Conservation (phyloP, 2,113 vertebrate species). For the Mormyrus lacerda region DNA sequence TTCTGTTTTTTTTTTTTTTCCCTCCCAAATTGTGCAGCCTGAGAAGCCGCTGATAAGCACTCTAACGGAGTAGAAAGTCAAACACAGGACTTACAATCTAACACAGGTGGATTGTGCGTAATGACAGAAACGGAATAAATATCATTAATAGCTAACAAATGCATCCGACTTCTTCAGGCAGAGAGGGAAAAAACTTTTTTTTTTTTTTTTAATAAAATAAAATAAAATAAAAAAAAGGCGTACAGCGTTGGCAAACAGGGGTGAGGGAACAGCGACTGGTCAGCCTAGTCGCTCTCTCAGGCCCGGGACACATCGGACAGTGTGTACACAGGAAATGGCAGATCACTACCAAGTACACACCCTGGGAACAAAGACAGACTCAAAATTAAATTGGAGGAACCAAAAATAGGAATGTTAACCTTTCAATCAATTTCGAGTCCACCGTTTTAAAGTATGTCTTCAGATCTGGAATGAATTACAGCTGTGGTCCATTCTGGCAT, state of each 20-base stretch:
- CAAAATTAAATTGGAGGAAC: background rate
- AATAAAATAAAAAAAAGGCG: background rate
- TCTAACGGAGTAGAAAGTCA: constrained; percentile 60
- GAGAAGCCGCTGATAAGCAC: constrained; percentile 74
- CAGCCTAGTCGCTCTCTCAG: background rate
- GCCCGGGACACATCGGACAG: background rate
- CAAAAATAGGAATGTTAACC: background rate
- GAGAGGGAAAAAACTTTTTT: background rate
- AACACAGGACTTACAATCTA: constrained; percentile 56
- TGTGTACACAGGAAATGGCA: background rate
- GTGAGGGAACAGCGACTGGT: background rate
- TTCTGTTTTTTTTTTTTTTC: constrained; percentile 62
- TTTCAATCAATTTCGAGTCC: background rate
- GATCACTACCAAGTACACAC: background rate
- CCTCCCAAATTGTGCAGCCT: constrained; percentile 69
- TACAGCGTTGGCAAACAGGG: background rate
- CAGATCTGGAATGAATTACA: background rate
- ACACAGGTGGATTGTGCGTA: constrained; percentile 67
- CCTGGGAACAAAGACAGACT: background rate
- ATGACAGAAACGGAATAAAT: constrained; percentile 70
- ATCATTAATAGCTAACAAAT: constrained; percentile 60
- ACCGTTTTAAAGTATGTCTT: background rate
- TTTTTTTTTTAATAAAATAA: too few species aligned
- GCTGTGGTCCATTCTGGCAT: background rate
- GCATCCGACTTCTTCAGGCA: constrained; percentile 39